A percentile compares a stretch with the other conserved stretches of the same genome.
These are phyloP conservation scores for Solea senegalensis DNA, from an alignment of 2,113 vertebrate genomes.

Conservation along the genomic window DNA sequence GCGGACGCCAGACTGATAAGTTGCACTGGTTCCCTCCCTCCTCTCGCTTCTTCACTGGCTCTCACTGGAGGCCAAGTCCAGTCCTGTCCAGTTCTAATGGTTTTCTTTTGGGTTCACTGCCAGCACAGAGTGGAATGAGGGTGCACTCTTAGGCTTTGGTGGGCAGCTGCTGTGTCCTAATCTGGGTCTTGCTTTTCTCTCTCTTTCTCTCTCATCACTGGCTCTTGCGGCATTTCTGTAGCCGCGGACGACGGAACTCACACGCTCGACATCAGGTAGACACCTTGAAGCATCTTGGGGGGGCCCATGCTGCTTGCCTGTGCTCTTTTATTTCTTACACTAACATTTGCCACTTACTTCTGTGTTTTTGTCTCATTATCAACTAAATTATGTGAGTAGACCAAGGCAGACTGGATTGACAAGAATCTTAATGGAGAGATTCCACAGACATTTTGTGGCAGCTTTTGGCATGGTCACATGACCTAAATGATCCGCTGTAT, in stretches of 20 bases:
- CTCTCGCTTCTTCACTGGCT: conserved; percentile 32
- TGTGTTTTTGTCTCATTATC: conserved; percentile 4
- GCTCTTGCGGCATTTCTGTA: conserved; percentile 70
- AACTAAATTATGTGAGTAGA: conserved; percentile 4
- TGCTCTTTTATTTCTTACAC: conserved; percentile 60
- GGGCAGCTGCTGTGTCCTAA: conserved; percentile 72
- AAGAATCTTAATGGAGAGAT: background rate
- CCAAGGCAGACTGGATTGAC: conserved; percentile 53
- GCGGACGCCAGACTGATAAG: conserved; percentile 43
- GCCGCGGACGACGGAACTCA: conserved; percentile 98
- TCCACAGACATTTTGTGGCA: too few species aligned
- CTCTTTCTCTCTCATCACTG: conserved; percentile 33
- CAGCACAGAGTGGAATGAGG: conserved; percentile 40
- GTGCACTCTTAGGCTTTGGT: conserved; percentile 61
- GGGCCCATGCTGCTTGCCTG: conserved; percentile 48
- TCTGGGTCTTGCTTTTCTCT: conserved; percentile 67
- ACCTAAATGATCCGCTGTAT: conserved; percentile 69
- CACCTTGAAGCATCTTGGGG: conserved; percentile 49
- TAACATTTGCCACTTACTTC: background rate
- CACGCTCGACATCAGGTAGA: conserved; percentile 98
- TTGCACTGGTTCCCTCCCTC: conserved; percentile 51
- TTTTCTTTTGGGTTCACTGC: conserved; percentile 38
- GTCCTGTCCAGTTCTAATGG: conserved; percentile 35
- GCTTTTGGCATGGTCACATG: conserved; percentile 37
- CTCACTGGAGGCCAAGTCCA: conserved; percentile 31